Conservation (phyloP, 2,888 invertebrate species). For the Stenotaenia linearis region DNA sequence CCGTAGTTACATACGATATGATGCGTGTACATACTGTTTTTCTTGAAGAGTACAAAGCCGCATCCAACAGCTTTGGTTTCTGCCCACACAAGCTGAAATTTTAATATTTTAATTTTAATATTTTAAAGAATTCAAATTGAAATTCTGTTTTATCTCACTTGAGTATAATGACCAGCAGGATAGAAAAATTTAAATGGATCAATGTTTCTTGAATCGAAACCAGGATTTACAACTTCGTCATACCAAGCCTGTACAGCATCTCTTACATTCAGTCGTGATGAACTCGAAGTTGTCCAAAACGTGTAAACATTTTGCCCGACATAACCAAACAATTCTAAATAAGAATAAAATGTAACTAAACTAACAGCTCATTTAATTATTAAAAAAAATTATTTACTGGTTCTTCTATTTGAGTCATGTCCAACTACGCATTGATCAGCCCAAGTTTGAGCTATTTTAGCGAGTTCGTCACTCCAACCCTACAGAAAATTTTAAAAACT, state of each 20-base stretch:
- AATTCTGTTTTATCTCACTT: constrained; percentile 48
- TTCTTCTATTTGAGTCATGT: constrained; percentile 10
- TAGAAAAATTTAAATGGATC: constrained; percentile 21
- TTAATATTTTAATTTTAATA: neutral
- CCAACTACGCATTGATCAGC: constrained; percentile 13
- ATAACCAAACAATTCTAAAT: neutral
- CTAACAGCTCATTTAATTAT: too few species aligned
- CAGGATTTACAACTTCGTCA: constrained; percentile 31
- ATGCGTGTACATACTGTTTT: constrained; percentile 66
- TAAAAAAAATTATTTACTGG: neutral
- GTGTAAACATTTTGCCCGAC: constrained; percentile 24
- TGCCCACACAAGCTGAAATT: constrained; percentile 73
- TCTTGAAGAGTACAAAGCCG: constrained; percentile 76
- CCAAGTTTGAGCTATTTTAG: constrained; percentile 24
- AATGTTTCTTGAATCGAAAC: constrained; percentile 24
- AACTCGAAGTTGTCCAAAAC: constrained; percentile 3
- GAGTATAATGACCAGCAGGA: constrained; percentile 47
- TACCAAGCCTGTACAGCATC: constrained; percentile 31
- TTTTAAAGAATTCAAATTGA: neutral
- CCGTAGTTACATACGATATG: constrained; percentile 81
- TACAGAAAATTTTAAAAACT: neutral
- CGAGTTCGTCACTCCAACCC: constrained; percentile 29
- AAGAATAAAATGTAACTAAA: neutral
- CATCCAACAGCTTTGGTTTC: constrained; percentile 79
- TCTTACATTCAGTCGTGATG: neutral